Evolutionary conservation across 1,140 invertebrate genomes (phyloP).

Genomic region (Metaphire vulgaris): DNA sequence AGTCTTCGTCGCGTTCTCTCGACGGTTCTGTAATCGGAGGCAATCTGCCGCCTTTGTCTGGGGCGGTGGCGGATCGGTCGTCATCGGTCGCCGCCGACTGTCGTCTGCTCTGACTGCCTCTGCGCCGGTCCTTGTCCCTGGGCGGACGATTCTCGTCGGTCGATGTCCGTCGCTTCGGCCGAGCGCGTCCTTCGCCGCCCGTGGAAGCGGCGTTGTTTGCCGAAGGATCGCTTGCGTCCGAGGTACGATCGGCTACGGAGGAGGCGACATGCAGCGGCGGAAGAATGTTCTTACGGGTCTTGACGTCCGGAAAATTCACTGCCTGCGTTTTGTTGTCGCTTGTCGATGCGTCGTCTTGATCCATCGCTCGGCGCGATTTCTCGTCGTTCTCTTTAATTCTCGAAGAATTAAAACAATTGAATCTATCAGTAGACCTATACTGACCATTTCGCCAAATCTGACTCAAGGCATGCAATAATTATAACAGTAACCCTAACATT

Average conservation of each 20-base stretch:
- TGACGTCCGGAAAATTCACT: neutral
- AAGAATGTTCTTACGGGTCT: neutral
- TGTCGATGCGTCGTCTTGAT: too few species aligned
- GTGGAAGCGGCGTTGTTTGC: neutral
- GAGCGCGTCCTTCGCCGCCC: neutral
- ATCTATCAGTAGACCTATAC: too few species aligned
- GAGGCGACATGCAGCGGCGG: neutral
- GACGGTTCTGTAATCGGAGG: neutral
- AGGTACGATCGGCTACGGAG: neutral
- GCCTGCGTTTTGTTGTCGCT: too few species aligned
- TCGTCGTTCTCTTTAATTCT: too few species aligned
- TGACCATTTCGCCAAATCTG: too few species aligned
- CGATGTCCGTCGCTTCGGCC: neutral
- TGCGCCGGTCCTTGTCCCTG: neutral
- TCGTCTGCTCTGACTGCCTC: neutral
- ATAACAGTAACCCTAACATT: too few species aligned
- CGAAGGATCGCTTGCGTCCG: too few species aligned
- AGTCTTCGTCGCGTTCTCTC: neutral
- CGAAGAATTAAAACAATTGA: too few species aligned
- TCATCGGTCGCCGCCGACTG: neutral
- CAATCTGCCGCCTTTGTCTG: too few species aligned
- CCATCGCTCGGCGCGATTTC: too few species aligned
- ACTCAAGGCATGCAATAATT: too few species aligned
- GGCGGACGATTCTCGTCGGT: neutral
- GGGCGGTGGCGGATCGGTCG: too few species aligned